phyloP scores from a whole-genome alignment of 53 echinoderm and acorn worm genomes.

The Zoroaster sp. region DNA sequence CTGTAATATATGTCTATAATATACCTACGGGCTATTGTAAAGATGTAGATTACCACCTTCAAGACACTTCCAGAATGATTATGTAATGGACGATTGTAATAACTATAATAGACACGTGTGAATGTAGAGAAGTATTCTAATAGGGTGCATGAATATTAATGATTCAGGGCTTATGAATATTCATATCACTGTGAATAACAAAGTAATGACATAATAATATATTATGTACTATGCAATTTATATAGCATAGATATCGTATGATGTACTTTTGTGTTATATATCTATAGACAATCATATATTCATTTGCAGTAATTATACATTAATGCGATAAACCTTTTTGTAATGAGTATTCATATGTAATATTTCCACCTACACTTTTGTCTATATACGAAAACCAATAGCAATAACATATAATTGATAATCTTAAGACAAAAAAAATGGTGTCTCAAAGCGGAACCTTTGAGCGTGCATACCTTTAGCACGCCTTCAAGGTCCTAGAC shows the following conservation, averaged over 20 bases:
- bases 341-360: slow-evolving; percentile 31
- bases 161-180: slow-evolving; percentile 28
- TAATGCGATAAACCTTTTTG: slow-evolving; percentile 10
- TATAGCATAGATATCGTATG: slow-evolving; percentile 45
- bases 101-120: not conserved
- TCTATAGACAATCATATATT: not conserved
- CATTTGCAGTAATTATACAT: not conserved
- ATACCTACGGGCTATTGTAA: too few relatives aligned
- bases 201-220: not conserved
- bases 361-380: not conserved
- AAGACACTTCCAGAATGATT: slow-evolving; percentile 22
- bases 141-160: slow-evolving; percentile 24
- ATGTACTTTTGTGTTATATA: slow-evolving; percentile 31
- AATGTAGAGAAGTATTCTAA: not conserved
- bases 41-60: not conserved
- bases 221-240: slow-evolving; percentile 59
- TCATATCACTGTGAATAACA: not conserved
- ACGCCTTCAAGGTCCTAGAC: too few relatives aligned
- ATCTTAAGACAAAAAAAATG: not conserved
- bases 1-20: too few relatives aligned
- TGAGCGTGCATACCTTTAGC: too few relatives aligned
- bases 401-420: not conserved
- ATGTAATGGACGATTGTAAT: slow-evolving; percentile 12
- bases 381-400: not conserved
- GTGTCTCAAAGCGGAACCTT: too few relatives aligned